Conservation (phyloP, 2,113 vertebrate species). For the Elephas maximus region DNA sequence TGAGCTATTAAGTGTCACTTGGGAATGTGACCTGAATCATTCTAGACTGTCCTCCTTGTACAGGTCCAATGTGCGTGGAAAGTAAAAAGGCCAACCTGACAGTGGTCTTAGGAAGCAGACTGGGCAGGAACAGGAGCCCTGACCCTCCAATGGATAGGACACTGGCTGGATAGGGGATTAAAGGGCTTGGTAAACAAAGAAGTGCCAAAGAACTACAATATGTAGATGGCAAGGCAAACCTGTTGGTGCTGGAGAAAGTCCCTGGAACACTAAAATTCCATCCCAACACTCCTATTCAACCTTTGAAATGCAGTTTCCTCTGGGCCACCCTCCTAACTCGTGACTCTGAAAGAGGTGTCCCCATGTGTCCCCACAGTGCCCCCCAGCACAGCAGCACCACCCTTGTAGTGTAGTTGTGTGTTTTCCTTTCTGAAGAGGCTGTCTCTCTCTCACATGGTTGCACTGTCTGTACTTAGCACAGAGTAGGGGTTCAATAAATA, state of each 20-base stretch:
- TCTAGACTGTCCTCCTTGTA: neutral
- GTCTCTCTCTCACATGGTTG: neutral
- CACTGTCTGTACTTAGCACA: neutral
- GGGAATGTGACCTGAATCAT: neutral
- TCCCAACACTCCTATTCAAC: no score
- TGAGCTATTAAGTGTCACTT: neutral
- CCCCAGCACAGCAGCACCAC: neutral
- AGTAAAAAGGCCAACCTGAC: neutral
- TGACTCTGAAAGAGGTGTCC: neutral
- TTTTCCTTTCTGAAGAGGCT: neutral
- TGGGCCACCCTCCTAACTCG: neutral
- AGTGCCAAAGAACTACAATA: neutral
- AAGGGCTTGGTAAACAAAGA: neutral
- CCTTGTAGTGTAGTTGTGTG: fast-evolving
- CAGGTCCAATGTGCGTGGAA: neutral
- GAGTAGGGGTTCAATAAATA: no score
- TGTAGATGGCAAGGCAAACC: neutral
- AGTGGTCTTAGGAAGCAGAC: neutral
- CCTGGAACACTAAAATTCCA: no score
- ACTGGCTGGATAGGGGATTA: no score
- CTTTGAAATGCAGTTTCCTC: neutral
- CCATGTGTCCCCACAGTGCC: neutral
- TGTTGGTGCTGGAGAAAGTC: neutral
- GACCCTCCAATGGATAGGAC: neutral
- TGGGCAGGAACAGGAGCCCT: neutral